A percentile compares a stretch with the other conserved stretches of the same genome.
These are phyloP conservation scores for Amiota communis DNA, from an alignment of 2,888 invertebrate species.

Conservation along the genomic window DNA sequence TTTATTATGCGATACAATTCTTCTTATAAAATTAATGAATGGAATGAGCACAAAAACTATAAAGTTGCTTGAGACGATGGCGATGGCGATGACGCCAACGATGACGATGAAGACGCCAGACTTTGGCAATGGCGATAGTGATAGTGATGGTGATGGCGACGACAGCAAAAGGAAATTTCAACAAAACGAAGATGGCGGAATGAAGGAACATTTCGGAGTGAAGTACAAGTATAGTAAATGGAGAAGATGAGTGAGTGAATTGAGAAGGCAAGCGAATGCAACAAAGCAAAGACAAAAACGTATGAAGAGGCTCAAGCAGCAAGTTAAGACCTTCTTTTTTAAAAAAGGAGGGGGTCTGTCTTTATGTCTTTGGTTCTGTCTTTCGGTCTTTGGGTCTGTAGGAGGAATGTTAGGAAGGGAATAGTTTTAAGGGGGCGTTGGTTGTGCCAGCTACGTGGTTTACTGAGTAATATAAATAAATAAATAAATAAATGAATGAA, in stretches of 20 bases:
- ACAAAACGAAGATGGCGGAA: not conserved
- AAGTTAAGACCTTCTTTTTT: not conserved
- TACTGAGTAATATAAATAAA: constrained; percentile 60
- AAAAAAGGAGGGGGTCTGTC: too few species aligned
- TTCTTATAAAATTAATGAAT: constrained; percentile 71
- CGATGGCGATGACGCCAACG: constrained; percentile 23
- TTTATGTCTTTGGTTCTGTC: not conserved
- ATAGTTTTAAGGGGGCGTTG: not conserved
- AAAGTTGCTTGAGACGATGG: constrained; percentile 40
- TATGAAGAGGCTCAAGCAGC: constrained; percentile 2
- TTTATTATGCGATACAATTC: constrained; percentile 67
- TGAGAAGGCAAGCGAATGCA: not conserved
- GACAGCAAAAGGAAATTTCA: constrained; percentile 5
- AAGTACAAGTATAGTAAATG: not conserved
- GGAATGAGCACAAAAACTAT: constrained; percentile 64
- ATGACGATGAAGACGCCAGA: constrained; percentile 12
- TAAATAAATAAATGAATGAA: constrained; percentile 46
- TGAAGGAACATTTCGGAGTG: not conserved
- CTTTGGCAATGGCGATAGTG: constrained; percentile 29
- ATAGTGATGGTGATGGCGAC: constrained; percentile 4
- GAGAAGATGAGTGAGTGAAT: not conserved
- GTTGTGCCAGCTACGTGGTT: constrained; percentile 45
- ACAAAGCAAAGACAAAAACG: not conserved
- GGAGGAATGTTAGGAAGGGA: not conserved
- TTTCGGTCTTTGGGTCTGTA: not conserved